Conservation (phyloP, 2,113 vertebrate genomes). For the Gallinago undulata region DNA sequence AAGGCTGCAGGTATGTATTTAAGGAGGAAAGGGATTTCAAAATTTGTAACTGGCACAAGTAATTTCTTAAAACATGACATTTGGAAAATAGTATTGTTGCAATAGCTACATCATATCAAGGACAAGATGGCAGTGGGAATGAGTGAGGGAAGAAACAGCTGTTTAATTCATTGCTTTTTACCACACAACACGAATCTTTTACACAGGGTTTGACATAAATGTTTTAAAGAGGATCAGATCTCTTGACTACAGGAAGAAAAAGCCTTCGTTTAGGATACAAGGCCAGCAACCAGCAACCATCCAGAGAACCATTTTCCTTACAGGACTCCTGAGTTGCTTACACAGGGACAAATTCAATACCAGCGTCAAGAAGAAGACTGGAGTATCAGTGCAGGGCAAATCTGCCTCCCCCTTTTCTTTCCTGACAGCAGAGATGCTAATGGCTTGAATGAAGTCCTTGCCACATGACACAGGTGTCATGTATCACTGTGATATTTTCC, state of each 20-base stretch:
- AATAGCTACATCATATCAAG: background rate
- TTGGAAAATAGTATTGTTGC: background rate
- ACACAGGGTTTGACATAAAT: background rate
- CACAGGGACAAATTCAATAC: background rate
- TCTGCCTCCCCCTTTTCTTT: background rate
- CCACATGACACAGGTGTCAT: fast-evolving
- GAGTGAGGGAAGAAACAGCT: background rate
- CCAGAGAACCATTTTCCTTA: background rate
- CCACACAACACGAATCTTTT: background rate
- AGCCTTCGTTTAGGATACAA: background rate
- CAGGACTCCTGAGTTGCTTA: background rate
- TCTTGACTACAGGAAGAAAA: background rate
- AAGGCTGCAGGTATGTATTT: background rate
- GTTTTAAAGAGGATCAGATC: background rate
- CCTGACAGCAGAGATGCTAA: background rate
- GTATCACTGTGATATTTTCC: background rate
- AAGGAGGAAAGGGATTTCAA: background rate
- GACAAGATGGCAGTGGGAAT: background rate
- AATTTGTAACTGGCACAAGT: background rate
- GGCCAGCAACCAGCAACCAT: background rate
- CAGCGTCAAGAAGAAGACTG: background rate
- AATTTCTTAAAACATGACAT: background rate
- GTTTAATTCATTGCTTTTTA: background rate
- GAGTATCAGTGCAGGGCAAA: background rate
- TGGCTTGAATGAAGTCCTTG: background rate